Evolutionary conservation across 2,797 vertebrate genomes (phyloP).

Genomic region (Gallinago stenura): DNA sequence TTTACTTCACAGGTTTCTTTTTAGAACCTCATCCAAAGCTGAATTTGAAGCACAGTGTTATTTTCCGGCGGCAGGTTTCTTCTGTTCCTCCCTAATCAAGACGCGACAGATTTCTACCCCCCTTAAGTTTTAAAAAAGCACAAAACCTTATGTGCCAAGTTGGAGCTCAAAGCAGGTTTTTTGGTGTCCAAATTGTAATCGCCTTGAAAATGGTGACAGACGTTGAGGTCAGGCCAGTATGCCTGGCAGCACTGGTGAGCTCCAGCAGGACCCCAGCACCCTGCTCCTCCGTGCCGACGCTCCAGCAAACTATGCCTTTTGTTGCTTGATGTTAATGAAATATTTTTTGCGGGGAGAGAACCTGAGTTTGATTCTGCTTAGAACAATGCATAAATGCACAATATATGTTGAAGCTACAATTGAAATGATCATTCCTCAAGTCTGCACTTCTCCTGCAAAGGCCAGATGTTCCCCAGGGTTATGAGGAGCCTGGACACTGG

Average conservation of each 20-base stretch:
- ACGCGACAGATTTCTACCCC: conserved; percentile 67
- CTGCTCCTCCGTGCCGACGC: neutral
- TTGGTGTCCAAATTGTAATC: conserved; percentile 75
- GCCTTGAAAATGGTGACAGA: conserved; percentile 80
- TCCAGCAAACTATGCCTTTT: neutral
- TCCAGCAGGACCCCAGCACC: neutral
- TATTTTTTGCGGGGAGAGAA: neutral
- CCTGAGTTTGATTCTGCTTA: neutral
- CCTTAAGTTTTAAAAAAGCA: conserved; percentile 76
- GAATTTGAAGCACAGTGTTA: neutral
- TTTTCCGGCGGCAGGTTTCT: conserved; percentile 66
- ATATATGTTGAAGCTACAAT: neutral
- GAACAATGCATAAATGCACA: neutral
- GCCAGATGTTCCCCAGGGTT: neutral
- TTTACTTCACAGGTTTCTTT: neutral
- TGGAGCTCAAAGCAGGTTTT: conserved; percentile 76
- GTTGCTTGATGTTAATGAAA: neutral
- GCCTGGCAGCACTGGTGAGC: neutral
- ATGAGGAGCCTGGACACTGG: rapidly evolving
- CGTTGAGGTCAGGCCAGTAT: neutral
- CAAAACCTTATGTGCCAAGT: conserved; percentile 80
- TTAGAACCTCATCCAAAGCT: neutral
- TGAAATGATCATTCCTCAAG: neutral
- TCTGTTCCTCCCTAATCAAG: conserved; percentile 74
- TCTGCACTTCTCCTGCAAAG: neutral